Conservation (phyloP, 2,888 invertebrate genomes). For the Brassicogethes aeneus region DNA sequence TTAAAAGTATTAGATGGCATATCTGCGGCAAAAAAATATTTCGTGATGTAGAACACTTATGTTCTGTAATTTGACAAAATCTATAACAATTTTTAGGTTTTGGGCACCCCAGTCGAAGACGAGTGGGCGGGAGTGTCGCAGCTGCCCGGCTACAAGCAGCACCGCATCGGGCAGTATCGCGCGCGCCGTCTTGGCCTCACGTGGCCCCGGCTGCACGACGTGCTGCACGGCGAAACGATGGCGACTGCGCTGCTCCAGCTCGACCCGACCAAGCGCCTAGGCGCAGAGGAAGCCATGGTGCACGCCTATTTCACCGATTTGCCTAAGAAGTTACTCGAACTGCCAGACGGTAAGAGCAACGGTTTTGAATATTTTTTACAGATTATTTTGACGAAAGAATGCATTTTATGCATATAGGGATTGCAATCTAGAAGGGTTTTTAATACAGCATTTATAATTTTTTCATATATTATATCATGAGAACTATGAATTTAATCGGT, state of each 20-base stretch:
- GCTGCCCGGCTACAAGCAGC: constrained; percentile 76
- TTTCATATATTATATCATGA: too few species aligned
- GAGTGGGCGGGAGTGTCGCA: constrained; percentile 88
- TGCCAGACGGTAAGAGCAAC: constrained; percentile 78
- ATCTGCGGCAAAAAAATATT: too few species aligned
- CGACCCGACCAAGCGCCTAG: constrained; percentile 77
- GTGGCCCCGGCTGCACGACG: constrained; percentile 85
- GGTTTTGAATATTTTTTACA: neutral
- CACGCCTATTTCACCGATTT: constrained; percentile 88
- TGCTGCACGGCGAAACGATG: constrained; percentile 82
- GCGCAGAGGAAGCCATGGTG: constrained; percentile 77
- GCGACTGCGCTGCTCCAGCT: constrained; percentile 77
- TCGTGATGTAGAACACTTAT: neutral
- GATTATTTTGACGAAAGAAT: constrained; percentile 1
- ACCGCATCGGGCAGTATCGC: constrained; percentile 64
- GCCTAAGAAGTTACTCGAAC: constrained; percentile 79
- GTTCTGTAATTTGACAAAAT: neutral
- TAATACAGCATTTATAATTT: too few species aligned
- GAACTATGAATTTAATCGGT: too few species aligned
- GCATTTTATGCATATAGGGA: constrained; percentile 1
- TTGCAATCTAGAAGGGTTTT: too few species aligned
- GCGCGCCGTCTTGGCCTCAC: constrained; percentile 71
- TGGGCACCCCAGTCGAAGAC: constrained; percentile 91
- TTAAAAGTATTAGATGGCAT: too few species aligned
- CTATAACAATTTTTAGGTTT: constrained; percentile 56